Base-by-base conservation (phyloP, 2,888 invertebrate species). In the Leptopilina myrica region DNA sequence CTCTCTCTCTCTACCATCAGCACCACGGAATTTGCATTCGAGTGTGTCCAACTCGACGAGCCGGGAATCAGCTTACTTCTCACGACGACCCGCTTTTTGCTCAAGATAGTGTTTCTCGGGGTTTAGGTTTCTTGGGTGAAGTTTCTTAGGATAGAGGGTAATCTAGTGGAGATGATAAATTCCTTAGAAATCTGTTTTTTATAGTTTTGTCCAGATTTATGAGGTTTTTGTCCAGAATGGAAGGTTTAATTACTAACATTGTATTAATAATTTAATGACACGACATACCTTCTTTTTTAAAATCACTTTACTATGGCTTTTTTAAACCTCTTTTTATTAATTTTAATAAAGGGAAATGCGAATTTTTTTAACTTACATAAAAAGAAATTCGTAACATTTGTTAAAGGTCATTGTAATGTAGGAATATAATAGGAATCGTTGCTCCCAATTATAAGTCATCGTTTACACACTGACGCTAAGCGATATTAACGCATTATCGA, bases 401-500 rank as follows among this genome's bases (percentile, higher is more conserved):
- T 33, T 33, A 33, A 33, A 33, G 33, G 33, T 33, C 33, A 33
- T 33, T 33, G 33, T 33, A 3, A 2, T 3, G 33, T 3, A 33
- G 33, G 33, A 33, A 4, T 33, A 33, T 43, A 33, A 73, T 33
- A 33, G 33, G 56, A 14, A 56, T 73, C 73, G 53, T 56, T 56
- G 56, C 56, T 33, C 26, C 53, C 73, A 73, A 73, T 73, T 33
- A 73, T 53, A 73, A 56, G 73, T 73, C 73, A 73, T 73, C 73
- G n/a, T 56, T 12, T 49, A 73, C 14, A 73, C 33, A 56, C n/a
- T 56, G n/a, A 14, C 77, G 77, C 77, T 81, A 82, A 82, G 81
- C 81, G 76, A 62, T 73, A 80, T 77, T 78, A 84, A 80, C 77
- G 82, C 69, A 79, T 78, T 82, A 81, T 82, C 82, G 82, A 84